Evolutionary conservation across 1,140 invertebrate genomes (phyloP), one percentile per base, ranked within the genome.

Genomic region (Lepidotrigona ventralis): DNA sequence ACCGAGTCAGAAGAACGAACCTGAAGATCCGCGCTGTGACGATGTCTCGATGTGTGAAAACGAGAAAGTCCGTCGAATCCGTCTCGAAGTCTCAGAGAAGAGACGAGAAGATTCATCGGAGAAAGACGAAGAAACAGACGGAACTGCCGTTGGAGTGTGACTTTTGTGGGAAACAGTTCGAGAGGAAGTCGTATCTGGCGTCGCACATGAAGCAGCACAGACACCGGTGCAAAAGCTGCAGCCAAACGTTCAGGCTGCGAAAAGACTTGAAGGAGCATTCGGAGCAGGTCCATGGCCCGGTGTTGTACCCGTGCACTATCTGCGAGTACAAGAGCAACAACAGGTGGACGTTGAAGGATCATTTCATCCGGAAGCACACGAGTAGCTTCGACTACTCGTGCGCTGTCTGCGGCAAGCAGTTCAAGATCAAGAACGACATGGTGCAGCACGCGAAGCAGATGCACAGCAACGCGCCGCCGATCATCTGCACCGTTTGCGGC

Each of bases 291-390:
- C 91, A 89, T 60, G 79, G 85, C 1, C 80, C 73, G 29, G 85
- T 85, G 14, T 9, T 85, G 1, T 86, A 85, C 70, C 71, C 86
- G 19, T 92, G 90, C 78, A 85, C 63, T 21, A 80, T 89, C 23
- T 92, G 91, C 80, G 88, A 91, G 1, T 94, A 94, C 85, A 94
- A 95, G 86, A 95, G 94, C 73, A 94, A 93, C 33, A 90, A 89
- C 70, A 89, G 87, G 29, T 84, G 86, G 58, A 95, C 95, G 54
- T 84, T 96, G 9, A 93, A 95, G 70, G 95, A 95, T 17, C 96
- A 96, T 87, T 94, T 95, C 39, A 86, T 91, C 19, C 54, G 88
- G 0, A 80, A 86, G 56, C 92, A 93, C 81, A 90, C 91, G 17
- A 87, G 68, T 58, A 85, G 72, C 8, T 90, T 85, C 58, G 86